Evolutionary conservation across 1,140 invertebrate species (phyloP), one percentile per base, ranked within the genome.

Genomic region (Drosophila funebris): DNA sequence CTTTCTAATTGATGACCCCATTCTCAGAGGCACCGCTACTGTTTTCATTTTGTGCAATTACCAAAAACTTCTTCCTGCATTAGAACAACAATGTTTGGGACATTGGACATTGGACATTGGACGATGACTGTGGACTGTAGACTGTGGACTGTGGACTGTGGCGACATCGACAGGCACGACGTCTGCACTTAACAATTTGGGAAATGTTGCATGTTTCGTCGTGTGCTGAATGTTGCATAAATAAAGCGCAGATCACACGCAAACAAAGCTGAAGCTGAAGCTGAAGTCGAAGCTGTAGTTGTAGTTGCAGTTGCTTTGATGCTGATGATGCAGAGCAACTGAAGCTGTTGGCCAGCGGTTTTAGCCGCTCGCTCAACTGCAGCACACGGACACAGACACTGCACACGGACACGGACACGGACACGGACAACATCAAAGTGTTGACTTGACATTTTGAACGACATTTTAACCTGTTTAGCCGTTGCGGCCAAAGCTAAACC

Each of bases 371-470:
- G 33, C 37, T 68, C 44, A 14, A 48, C 33, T 39, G 56, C 64
- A 61, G 62, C 76, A 76, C 62, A 79, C 60, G 39, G 52, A 78
- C 76, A 78, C 52, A 53, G 67, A 79, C 76, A 87, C 83, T n/a
- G 56, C 24, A 52, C 24, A 67, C 37, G 54, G 53, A 61, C 67
- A 66, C 36, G 31, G 52, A 78, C 76, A 78, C 52, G 57, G 67
- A 79, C 76, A 87, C 83, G 83, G 83, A 88, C 83, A 82, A 88
- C 83, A 89, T 88, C 83, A 88, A 88, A 88, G 83, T 88, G 83
- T 88, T 88, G 83, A 88, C 83, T 88, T 88, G 83, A 88, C 83
- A 88, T 88, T 88, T 88, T 88, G 83, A 88, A 88, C 83, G 83
- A 88, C 78, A 88, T 88, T 88, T 88, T 88, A 88, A 88, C 83